A percentile compares a stretch with the other conserved stretches of the same genome.
These are phyloP conservation scores for Phyto melanocephala DNA, from an alignment of 2,888 invertebrate species.

Conservation along the genomic window DNA sequence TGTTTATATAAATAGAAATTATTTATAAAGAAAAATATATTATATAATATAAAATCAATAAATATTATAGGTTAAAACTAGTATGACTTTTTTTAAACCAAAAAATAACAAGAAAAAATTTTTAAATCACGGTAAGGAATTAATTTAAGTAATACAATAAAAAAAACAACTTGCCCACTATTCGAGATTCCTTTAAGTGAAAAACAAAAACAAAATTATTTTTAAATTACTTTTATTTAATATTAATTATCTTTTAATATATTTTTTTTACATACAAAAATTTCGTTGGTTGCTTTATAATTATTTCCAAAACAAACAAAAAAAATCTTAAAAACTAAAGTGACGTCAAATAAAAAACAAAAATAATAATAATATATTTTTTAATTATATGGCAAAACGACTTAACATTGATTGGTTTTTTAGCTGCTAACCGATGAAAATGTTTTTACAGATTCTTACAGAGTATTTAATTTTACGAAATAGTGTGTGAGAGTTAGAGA, in stretches of 20 bases:
- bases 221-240: neutral
- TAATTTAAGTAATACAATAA: too few relatives aligned
- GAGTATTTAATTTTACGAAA: constrained; percentile 64
- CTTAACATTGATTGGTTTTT: constrained; percentile 22
- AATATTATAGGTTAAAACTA: neutral
- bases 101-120: neutral
- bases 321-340: constrained; percentile 18
- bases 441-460: neutral
- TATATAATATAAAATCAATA: neutral
- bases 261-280: constrained; percentile 24
- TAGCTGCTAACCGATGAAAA: constrained; percentile 1
- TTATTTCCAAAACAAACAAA: neutral
- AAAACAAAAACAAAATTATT: too few relatives aligned
- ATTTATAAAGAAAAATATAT: constrained; percentile 20
- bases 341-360: constrained; percentile 25
- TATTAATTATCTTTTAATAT: constrained; percentile 27
- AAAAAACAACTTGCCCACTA: too few relatives aligned
- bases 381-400: constrained; percentile 2
- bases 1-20: constrained; percentile 40
- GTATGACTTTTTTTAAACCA: neutral
- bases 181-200: too few relatives aligned
- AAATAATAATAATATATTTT: neutral
- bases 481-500: neutral
- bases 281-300: constrained; percentile 9
- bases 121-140: too few relatives aligned